Base-by-base conservation (phyloP, 2,888 invertebrate species). In the Dicyrtomina minuta region DNA sequence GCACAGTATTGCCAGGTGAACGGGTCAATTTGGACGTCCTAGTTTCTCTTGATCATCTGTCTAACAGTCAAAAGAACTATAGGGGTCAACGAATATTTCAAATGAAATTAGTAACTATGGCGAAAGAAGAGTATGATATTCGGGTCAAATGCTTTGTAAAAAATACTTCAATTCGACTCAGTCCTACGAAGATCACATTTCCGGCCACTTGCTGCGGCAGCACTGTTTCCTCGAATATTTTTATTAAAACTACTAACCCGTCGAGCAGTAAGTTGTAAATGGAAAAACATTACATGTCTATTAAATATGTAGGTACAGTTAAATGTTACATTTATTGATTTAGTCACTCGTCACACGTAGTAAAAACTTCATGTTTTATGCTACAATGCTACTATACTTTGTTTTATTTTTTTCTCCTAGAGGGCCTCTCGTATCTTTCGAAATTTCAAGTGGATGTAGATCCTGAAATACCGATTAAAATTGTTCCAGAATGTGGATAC, bases 141-240 rank as follows among this genome's bases (percentile, higher is more conserved):
- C 12, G 10, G 13, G 43, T 70, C 8, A 56, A 56, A 26, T 49
- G 44, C 41, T 22, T 13, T 24, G 64, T 46, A 2, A 66, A 55
- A 24, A 22, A 22, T 41, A 13, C 20, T 12, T n/a, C 15, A 6
- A 43, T 58, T 15, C 51, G 65, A 17, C 39, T 73, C 4, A 56
- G 66, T n/a, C 33, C 46, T 20, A 60, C 53, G 12, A 41, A 43
- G 10, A 68, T 73, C 12, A 33, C 49, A 6, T 71, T 73, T 33
- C 72, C 72, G 1, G 60, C 43, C 13, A 70, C 68, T 33, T 49
- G 53, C 55, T 53, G 51, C 22, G 72, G 72, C 13, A 65, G 68
- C 27, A 44, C 12, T 20, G 26, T 39, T 13, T 59, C 69, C 3
- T 39, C 69, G 1, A 33, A 27, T 2, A 22, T 69, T 8, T 26